Conservation (phyloP, 1,140 invertebrate genomes). For the Cecropterus lyciades region DNA sequence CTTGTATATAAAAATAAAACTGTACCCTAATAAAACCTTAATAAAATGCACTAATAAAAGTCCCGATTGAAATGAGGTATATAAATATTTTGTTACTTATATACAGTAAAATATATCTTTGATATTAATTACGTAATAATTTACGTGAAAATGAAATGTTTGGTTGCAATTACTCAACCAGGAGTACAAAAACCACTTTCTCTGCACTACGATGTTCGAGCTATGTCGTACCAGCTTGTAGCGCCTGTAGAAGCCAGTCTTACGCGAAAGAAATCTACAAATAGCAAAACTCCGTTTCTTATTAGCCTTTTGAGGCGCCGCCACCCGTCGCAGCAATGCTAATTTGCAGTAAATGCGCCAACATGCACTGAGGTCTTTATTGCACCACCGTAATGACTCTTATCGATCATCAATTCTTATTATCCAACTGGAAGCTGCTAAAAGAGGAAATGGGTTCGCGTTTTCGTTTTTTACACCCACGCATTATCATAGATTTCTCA, state of each 20-base stretch:
- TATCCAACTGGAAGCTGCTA: background rate
- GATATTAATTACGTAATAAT: background rate
- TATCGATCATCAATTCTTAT: conserved; percentile 29
- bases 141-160: background rate
- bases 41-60: too few species aligned
- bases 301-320: conserved; percentile 7
- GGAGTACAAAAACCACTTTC: conserved; percentile 16
- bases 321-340: conserved; percentile 18
- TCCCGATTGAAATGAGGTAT: too few species aligned
- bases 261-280: conserved; percentile 18
- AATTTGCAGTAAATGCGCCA: conserved; percentile 33
- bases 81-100: too few species aligned
- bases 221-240: background rate
- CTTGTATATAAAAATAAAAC: too few species aligned
- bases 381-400: conserved; percentile 25
- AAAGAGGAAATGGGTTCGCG: background rate
- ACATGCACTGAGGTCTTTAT: conserved; percentile 33
- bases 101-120: too few species aligned
- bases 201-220: background rate
- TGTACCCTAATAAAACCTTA: too few species aligned
- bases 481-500: conserved; percentile 11
- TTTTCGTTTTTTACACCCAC: background rate
- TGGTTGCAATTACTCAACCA: too few species aligned
- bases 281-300: conserved; percentile 11
- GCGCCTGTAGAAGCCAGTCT: too few species aligned